Evolutionary conservation across 2,888 invertebrate species (phyloP).

Genomic region (Nysson spinosus): DNA sequence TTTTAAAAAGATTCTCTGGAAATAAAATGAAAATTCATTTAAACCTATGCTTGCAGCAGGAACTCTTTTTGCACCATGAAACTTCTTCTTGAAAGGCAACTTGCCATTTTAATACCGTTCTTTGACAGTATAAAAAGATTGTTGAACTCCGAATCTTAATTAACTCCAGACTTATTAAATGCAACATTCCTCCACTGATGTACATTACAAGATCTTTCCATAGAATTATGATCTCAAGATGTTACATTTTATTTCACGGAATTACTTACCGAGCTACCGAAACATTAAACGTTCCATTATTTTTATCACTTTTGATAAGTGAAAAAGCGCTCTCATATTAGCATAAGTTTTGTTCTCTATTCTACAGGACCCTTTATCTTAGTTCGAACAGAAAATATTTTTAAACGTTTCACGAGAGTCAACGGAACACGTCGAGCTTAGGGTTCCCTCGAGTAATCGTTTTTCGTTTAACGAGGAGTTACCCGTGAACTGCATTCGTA

Average conservation of each 20-base stretch:
- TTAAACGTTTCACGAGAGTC: constrained; percentile 19
- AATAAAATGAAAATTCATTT: too few species aligned
- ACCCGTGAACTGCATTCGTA: constrained; percentile 42
- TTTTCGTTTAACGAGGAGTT: constrained; percentile 51
- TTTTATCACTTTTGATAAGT: too few species aligned
- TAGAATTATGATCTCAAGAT: too few species aligned
- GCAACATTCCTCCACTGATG: constrained; percentile 17
- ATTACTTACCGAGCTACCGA: too few species aligned
- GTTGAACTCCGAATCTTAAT: background rate
- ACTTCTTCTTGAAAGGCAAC: too few species aligned
- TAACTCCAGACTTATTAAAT: constrained; percentile 19
- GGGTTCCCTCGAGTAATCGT: constrained; percentile 38
- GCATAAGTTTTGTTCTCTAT: background rate
- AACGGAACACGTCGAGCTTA: constrained; percentile 26
- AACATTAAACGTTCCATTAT: too few species aligned
- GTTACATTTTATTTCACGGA: constrained; percentile 20
- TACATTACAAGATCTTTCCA: constrained; percentile 4
- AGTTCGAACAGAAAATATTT: constrained; percentile 1
- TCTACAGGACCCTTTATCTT: background rate
- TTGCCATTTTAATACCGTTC: too few species aligned
- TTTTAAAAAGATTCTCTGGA: too few species aligned
- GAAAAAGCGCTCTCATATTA: constrained; percentile 2
- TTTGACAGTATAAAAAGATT: background rate
- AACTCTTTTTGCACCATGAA: background rate
- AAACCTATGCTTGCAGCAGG: too few species aligned